These are phyloP conservation scores for Xestobium rufovillosum DNA, from an alignment of 2,888 invertebrate species.

Conservation along the genomic window DNA sequence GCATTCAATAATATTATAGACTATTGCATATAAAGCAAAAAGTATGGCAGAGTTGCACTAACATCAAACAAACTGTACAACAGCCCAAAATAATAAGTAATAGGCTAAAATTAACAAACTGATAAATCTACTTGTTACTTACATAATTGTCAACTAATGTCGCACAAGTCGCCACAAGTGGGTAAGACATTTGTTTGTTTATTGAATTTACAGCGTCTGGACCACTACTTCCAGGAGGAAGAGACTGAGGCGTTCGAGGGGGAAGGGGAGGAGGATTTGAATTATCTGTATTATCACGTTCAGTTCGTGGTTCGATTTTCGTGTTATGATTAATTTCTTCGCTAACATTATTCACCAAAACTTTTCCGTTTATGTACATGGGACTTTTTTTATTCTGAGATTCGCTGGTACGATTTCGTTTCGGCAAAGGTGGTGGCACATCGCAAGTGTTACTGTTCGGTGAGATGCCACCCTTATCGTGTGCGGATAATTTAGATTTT, in stretches of 20 bases:
- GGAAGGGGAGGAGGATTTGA: conserved; percentile 51
- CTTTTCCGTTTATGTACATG: conserved; percentile 32
- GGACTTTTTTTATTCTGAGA: conserved; percentile 22
- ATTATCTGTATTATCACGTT: background rate
- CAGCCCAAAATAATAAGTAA: too few relatives aligned
- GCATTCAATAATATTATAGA: too few relatives aligned
- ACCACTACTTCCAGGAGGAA: conserved; percentile 36
- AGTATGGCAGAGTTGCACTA: too few relatives aligned
- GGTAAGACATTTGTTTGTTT: conserved; percentile 58
- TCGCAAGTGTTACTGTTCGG: conserved; percentile 32
- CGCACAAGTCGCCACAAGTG: conserved; percentile 51
- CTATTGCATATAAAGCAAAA: too few relatives aligned
- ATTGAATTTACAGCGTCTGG: conserved; percentile 52
- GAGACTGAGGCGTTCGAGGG: conserved; percentile 42
- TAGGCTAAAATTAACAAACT: too few relatives aligned
- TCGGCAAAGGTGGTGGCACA: conserved; percentile 49
- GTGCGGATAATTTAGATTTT: conserved; percentile 16
- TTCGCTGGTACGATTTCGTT: conserved; percentile 42
- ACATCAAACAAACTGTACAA: too few relatives aligned
- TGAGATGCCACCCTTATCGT: conserved; percentile 16
- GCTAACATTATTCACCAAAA: conserved; percentile 26
- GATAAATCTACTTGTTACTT: conserved; percentile 39
- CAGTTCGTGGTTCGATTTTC: background rate
- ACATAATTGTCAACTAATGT: conserved; percentile 44
- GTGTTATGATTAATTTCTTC: conserved; percentile 33